Evolutionary conservation across 2,797 vertebrate species (phyloP), one percentile per base, ranked within the genome.

Genomic region (Pantherophis alleghaniensis): DNA sequence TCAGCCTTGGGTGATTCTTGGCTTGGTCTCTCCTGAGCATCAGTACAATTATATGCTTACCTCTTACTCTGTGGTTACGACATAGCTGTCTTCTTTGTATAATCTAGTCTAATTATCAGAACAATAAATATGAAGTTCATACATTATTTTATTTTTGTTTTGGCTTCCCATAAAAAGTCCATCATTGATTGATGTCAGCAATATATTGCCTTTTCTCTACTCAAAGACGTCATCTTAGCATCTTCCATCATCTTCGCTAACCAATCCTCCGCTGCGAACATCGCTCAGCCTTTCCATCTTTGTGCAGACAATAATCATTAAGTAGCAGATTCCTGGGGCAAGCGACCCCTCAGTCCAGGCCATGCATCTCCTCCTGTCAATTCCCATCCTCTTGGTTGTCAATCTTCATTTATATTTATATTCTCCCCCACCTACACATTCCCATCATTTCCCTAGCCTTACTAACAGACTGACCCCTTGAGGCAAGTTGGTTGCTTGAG

Each of bases 381-480:
- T 59, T 60, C 24, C 55, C 89, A 32, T 37, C 74, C 37, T 56
- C 42, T 37, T 37, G 51, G 51, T 56, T 89, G 92, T 53, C 53
- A 47, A n/a, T 63, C 59, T 13, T 2, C 69, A 42, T 69, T 26
- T 55, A 57, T 57, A 53, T 74, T 59, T 88, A 13, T 63, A 59
- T 55, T 22, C 20, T 28, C 26, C 5, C 47, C 42, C 74, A 47
- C 74, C 47, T 26, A 7, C 18, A 7, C 2, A 1, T 55, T 86
- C 59, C 28, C 53, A 57, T 59, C 26, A 0, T 42, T 59, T 87
- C 89, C 63, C 89, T 14, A 26, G 2, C 28, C 89, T 92, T 63
- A 57, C 86, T 37, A 91, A 55, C 91, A 91, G 59, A 88, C 86
- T 28, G 79, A 86, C 86, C 89, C 59, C 91, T 88, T 28, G 89